Evolutionary conservation across 1,140 invertebrate species (phyloP), one percentile per base, ranked within the genome.

Genomic region (Microplitis mediator): DNA sequence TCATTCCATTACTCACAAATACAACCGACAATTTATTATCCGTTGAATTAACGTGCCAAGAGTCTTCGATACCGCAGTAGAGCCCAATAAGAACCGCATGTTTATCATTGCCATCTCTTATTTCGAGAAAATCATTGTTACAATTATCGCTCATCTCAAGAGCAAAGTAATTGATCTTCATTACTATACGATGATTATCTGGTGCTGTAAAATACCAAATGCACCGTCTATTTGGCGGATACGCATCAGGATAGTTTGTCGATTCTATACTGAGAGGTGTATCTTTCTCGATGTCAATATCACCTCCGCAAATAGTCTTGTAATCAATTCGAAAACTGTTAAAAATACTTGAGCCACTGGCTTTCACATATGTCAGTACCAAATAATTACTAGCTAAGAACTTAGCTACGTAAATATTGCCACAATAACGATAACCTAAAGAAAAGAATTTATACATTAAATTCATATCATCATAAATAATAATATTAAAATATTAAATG

Each of bases 81-180:
- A 95, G 94, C 5, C 96, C 97, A 77, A 99, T 92, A 31, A 98
- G 86, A 0, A 92, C 93, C 76, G 93, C 93, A 76, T 95, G 93
- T 52, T 91, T 86, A 0, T 89, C 87, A 73, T 93, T 90, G 1
- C 95, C 95, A 81, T 97, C 95, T 54, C 94, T 88, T 1, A 97
- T 91, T 84, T 97, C 97, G 0, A 99, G 91, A 82, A 95, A 98
- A 84, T 99, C 98, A 84, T 99, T 99, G 1, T 97, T 94, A 84
- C 98, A 99, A 79, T 95, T 97, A 82, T 99, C 97, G 82, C 99
- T 97, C 82, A 98, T 98, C 86, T 99, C 98, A 74, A 99, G 95
- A 90, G 98, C 91, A 79, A 95, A 94, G 23, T 23, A 23, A 23
- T 23, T 23, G 23, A 23, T 23, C 23, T 23, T 23, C 23, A 23